Evolutionary conservation across 2,888 invertebrate species (phyloP).

Genomic region (Perdita meconis): DNA sequence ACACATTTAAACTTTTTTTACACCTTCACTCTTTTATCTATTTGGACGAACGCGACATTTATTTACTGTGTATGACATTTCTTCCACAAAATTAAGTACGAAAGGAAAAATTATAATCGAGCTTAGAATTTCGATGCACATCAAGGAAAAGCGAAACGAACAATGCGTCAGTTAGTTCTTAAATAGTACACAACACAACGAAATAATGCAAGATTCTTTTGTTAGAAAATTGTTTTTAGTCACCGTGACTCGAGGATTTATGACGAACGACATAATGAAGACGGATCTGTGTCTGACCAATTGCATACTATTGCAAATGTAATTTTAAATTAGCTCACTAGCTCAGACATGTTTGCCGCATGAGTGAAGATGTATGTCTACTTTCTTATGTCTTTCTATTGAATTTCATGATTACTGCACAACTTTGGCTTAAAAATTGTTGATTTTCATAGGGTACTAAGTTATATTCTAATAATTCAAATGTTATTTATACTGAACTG

Average conservation of each 20-base stretch:
- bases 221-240: background rate
- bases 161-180: background rate
- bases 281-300: background rate
- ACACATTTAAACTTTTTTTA: background rate
- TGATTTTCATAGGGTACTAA: background rate
- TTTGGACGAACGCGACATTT: background rate
- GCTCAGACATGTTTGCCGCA: conserved; percentile 15
- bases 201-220: conserved; percentile 1
- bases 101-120: background rate
- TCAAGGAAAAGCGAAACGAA: background rate
- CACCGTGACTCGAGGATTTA: conserved; percentile 4
- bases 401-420: background rate
- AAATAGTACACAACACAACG: background rate
- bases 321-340: background rate
- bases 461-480: no score
- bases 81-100: background rate
- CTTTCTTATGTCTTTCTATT: conserved; percentile 18
- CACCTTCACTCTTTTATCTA: background rate
- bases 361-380: background rate
- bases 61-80: background rate
- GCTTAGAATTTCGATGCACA: background rate
- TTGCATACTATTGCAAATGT: background rate
- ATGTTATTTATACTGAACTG: no score
- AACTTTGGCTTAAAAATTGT: background rate
- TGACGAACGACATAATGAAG: conserved; percentile 1